Base-by-base conservation (phyloP, 2,113 vertebrate genomes). In the Eclectus roratus region DNA sequence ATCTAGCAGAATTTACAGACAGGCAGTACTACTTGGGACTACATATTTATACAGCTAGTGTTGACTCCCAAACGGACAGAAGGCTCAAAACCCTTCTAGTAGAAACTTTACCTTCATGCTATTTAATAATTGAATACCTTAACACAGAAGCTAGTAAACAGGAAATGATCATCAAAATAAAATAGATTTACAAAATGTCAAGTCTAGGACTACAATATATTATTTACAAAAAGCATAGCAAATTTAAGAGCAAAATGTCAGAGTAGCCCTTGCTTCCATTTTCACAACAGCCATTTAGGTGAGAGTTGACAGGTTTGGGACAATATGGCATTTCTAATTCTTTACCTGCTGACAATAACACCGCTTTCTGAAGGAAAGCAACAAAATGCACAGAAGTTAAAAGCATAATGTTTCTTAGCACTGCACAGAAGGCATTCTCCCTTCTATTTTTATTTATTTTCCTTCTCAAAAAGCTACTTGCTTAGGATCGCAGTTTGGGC, bases 211-310 rank as follows among this genome's bases (percentile, higher is more conserved):
- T 87, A 60, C 77, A 96, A 90, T 94, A 64, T 56, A 91, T 92
- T 93, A 88, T 91, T 95, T 87, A 80, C 46, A 86, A 93, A 97
- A 96, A 91, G 71, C 86, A 69, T 18, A 87, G 78, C 88, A 94
- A 94, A 96, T 97, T 88, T 83, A 91, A 96, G 96, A 97, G 79
- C 56, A 94, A 98, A 97, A 98, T 97, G 92, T 96, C 97, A 97
- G 53, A 73, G 71, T 63, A 94, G 96, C 79, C 97, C 71, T 95
- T 93, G 95, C 95, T 97, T 97, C 68, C 52, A 88, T 69, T 96
- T 60, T 88, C 89, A 64, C 72, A 76, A 73, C 83, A 97, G 81
- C 93, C 92, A 96, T 92, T 97, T 97, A 88, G 58, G 80, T 85
- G 43, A 89, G 84, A 95, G 41, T 61, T 97, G 97, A 97, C 37